A percentile compares a stretch with the other conserved stretches of the same genome.
phyloP scores from a whole-genome alignment of 2,797 vertebrate species.

The Lepidocolaptes lacrymiger region DNA sequence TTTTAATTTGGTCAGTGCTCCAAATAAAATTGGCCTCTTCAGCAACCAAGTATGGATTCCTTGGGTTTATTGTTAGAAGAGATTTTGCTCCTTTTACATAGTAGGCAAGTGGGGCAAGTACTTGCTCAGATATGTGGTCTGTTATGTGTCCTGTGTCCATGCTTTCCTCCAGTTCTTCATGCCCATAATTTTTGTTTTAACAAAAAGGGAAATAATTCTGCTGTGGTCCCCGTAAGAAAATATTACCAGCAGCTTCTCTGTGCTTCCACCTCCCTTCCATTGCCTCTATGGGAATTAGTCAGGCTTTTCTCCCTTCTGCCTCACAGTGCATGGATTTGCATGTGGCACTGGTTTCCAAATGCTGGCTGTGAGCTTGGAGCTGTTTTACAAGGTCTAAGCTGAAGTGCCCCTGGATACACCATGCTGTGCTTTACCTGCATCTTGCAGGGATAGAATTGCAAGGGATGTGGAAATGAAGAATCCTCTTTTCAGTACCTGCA shows the following conservation, averaged over 20 bases:
- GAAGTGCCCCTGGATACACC: background rate
- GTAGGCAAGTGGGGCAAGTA: background rate
- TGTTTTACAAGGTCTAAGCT: background rate
- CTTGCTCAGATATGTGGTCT: background rate
- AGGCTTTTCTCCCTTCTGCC: background rate
- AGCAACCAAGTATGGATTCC: background rate
- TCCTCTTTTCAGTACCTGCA: background rate
- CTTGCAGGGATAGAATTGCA: background rate
- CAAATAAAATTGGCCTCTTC: background rate
- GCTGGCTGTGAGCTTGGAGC: background rate
- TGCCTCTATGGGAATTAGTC: background rate
- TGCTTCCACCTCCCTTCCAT: background rate
- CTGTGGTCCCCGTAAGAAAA: background rate
- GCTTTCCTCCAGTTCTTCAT: background rate
- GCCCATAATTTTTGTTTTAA: background rate
- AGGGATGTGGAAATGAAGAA: background rate
- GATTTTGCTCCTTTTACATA: background rate
- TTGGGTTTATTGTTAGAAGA: background rate
- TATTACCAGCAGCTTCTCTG: background rate
- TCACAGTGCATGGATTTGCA: rapidly evolving
- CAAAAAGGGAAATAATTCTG: background rate
- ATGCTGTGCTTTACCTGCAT: background rate
- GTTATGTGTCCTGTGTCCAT: background rate
- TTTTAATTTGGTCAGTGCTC: background rate
- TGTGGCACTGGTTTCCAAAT: background rate